Conservation (phyloP, 2,113 vertebrate species). For the Neogale vison region DNA sequence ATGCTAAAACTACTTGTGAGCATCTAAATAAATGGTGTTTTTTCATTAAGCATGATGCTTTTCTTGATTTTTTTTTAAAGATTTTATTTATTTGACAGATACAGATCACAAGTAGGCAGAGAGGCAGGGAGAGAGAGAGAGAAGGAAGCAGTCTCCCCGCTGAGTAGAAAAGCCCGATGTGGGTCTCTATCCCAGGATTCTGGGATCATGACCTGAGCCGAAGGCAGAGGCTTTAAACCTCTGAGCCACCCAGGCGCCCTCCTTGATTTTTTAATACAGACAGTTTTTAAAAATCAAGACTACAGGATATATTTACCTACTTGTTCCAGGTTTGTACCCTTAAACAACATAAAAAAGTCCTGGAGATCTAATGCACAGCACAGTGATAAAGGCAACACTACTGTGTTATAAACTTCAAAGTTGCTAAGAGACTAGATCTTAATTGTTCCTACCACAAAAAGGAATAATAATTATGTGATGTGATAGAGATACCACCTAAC, state of each 20-base stretch:
- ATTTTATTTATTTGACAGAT: too few species aligned
- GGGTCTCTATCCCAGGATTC: too few species aligned
- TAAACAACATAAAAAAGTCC: neutral
- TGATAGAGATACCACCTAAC: neutral
- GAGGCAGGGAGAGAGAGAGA: too few species aligned
- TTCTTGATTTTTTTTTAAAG: neutral
- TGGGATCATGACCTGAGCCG: too few species aligned
- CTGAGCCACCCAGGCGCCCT: neutral
- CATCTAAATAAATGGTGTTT: neutral
- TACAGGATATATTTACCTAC: neutral
- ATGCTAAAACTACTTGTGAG: neutral
- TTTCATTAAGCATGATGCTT: neutral
- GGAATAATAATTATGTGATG: neutral
- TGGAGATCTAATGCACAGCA: neutral
- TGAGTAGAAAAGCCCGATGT: too few species aligned
- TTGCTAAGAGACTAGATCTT: neutral
- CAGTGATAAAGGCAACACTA: neutral
- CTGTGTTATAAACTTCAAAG: neutral
- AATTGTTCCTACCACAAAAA: neutral
- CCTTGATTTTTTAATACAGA: neutral
- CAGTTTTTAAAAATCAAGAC: conserved; percentile 14
- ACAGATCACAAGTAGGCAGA: too few species aligned
- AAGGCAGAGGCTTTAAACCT: too few species aligned
- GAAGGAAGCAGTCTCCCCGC: too few species aligned
- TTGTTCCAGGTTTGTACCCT: neutral